phyloP scores from a whole-genome alignment of 2,797 vertebrate species.

The Neoniphon sammara region DNA sequence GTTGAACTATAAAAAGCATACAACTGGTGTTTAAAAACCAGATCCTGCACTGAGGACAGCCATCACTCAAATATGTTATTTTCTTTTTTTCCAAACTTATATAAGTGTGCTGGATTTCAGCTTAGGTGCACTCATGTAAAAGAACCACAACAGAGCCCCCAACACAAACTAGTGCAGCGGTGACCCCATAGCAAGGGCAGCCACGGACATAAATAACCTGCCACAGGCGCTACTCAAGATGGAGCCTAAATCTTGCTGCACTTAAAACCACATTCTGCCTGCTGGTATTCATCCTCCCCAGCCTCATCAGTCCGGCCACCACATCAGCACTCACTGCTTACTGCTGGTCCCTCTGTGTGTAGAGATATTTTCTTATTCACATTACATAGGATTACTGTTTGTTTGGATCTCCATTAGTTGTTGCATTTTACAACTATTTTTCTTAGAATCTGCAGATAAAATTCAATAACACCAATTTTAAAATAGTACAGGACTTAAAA shows the following conservation, averaged over 20 bases:
- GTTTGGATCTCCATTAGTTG: no score
- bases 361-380: constrained; percentile 28
- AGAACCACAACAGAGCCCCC: constrained; percentile 52
- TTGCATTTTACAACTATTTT: no score
- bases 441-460: no score
- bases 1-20: background rate
- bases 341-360: constrained; percentile 13
- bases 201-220: constrained; percentile 69
- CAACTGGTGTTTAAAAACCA: background rate
- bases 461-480: no score
- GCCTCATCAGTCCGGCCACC: constrained; percentile 34
- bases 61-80: background rate
- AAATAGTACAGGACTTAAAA: no score
- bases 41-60: background rate
- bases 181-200: constrained; percentile 78
- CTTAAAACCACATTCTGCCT: constrained; percentile 40
- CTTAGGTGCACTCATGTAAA: constrained; percentile 59
- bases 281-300: constrained; percentile 38
- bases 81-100: constrained; percentile 22
- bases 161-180: constrained; percentile 57
- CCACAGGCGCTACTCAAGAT: constrained; percentile 76
- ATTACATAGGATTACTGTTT: background rate
- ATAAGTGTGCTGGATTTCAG: constrained; percentile 52
- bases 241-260: constrained; percentile 64
- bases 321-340: constrained; percentile 25